Evolutionary conservation across 1,140 invertebrate species (phyloP).

Genomic region (Pinna nobilis): DNA sequence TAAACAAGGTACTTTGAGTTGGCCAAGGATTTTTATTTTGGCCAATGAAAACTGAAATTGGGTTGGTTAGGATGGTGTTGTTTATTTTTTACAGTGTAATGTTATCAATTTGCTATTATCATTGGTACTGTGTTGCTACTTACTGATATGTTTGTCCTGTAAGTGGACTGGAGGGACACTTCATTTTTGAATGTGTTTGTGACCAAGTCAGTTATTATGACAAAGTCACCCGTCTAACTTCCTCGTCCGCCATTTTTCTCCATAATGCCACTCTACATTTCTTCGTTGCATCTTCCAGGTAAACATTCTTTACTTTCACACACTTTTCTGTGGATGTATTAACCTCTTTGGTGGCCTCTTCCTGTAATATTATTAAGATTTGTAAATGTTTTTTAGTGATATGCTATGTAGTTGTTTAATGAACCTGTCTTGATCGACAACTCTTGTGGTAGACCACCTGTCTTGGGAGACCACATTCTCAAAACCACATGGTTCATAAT

Average conservation of each 20-base stretch:
- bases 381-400: too few species aligned
- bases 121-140: too few species aligned
- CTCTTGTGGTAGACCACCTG: too few species aligned
- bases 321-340: not conserved
- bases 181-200: slow-evolving; percentile 9
- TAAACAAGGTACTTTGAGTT: not conserved
- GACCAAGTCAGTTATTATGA: slow-evolving; percentile 25
- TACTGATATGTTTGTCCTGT: not conserved
- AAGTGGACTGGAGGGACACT: slow-evolving; percentile 14
- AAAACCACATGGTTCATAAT: too few species aligned
- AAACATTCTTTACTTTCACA: slow-evolving; percentile 10
- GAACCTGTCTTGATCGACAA: too few species aligned
- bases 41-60: not conserved
- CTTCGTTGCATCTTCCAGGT: not conserved
- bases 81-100: too few species aligned
- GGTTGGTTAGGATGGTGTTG: too few species aligned
- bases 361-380: not conserved
- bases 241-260: not conserved
- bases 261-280: slow-evolving; percentile 22
- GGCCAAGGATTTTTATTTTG: not conserved
- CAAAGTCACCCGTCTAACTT: slow-evolving; percentile 20
- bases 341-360: slow-evolving; percentile 8
- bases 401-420: too few species aligned
- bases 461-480: too few species aligned
- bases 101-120: too few species aligned